A percentile compares a stretch with the other conserved stretches of the same genome.
Evolutionary conservation across 2,797 vertebrate genomes (phyloP).

Genomic region (Paguma larvata): DNA sequence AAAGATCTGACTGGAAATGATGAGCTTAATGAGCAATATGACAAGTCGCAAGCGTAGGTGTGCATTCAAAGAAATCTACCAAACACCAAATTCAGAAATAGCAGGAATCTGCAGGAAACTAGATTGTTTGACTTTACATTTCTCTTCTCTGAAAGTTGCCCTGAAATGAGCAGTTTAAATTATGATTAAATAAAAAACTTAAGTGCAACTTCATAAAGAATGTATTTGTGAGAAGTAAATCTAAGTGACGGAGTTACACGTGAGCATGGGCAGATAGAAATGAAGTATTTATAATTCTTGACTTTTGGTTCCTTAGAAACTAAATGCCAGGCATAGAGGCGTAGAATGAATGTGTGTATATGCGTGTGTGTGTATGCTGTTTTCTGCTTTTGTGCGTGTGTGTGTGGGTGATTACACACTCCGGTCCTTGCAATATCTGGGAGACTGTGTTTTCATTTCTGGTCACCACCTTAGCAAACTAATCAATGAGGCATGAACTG

Average conservation of each 20-base stretch:
- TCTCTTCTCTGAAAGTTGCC: neutral
- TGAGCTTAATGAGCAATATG: neutral
- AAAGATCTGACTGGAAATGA: neutral
- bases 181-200: constrained; percentile 40
- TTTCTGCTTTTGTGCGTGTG: neutral
- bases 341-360: constrained; percentile 50
- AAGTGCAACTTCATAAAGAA: constrained; percentile 38
- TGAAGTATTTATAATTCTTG: constrained; percentile 79
- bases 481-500: constrained; percentile 99
- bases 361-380: constrained; percentile 58
- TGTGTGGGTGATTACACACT: neutral
- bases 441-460: constrained; percentile 98
- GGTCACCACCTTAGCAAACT: constrained; percentile 98
- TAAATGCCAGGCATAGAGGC: constrained; percentile 77
- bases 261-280: constrained; percentile 79
- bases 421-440: constrained; percentile 94
- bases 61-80: neutral
- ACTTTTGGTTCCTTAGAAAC: constrained; percentile 81
- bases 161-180: constrained; percentile 52
- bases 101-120: neutral
- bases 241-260: constrained; percentile 83
- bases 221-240: constrained; percentile 71
- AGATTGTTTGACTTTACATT: neutral
- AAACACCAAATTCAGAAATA: neutral
- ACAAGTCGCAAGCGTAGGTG: neutral